These are phyloP conservation scores for Gastrophysa polygoni DNA, from an alignment of 2,888 invertebrate species.

Conservation along the genomic window DNA sequence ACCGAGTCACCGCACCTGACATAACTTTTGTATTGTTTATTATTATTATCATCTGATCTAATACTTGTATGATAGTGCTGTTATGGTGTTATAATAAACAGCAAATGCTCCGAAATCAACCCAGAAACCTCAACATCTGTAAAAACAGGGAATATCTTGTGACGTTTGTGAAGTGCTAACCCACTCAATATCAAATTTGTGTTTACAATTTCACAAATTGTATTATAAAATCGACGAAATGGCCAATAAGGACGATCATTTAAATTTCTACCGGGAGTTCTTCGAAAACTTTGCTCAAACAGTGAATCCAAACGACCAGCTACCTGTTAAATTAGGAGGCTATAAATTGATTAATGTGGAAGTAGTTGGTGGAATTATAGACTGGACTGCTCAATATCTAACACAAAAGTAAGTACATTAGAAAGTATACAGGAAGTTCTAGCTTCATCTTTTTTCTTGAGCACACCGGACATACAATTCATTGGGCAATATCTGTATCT, in stretches of 20 bases:
- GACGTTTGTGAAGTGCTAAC: not conserved
- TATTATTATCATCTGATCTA: no score
- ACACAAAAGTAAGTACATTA: slow-evolving; percentile 69
- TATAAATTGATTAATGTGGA: slow-evolving; percentile 73
- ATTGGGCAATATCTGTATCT: no score
- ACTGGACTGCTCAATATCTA: slow-evolving; percentile 78
- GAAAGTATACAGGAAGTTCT: not conserved
- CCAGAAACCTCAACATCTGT: not conserved
- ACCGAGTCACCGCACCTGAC: no score
- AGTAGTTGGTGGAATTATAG: slow-evolving; percentile 74
- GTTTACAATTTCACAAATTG: not conserved
- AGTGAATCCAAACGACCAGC: slow-evolving; percentile 73
- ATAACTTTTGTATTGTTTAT: no score
- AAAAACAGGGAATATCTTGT: not conserved
- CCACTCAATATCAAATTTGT: no score
- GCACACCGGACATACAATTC: no score
- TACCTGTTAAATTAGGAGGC: slow-evolving; percentile 74
- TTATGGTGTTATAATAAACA: no score
- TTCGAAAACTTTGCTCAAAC: slow-evolving; percentile 74
- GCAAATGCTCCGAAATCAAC: no score
- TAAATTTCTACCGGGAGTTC: slow-evolving; percentile 72
- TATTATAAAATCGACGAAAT: slow-evolving; percentile 35
- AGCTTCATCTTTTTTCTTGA: not conserved
- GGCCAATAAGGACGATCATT: slow-evolving; percentile 70
- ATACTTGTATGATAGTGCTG: no score